A percentile compares a stretch with the other conserved stretches of the same genome.
phyloP scores from a whole-genome alignment of 2,888 invertebrate genomes.

The Prosopocoilus inquinatus region DNA sequence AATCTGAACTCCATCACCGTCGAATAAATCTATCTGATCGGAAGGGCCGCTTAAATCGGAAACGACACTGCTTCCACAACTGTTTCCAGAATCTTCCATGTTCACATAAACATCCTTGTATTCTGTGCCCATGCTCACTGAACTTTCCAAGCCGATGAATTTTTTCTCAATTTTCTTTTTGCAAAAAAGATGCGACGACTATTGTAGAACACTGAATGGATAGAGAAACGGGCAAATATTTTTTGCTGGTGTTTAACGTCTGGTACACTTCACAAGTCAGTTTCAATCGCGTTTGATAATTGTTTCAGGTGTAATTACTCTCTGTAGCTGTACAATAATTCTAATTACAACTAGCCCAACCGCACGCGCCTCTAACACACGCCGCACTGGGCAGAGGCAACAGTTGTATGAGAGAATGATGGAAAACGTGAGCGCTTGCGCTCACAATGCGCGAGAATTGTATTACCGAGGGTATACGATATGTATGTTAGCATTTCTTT shows the following conservation, averaged over 20 bases:
- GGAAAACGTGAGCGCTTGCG: slow-evolving; percentile 8
- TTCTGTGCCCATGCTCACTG: slow-evolving; percentile 46
- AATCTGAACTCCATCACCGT: slow-evolving; percentile 58
- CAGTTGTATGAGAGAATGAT: slow-evolving; percentile 28
- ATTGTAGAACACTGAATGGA: background rate
- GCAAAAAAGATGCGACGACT: background rate
- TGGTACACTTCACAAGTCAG: too few species aligned
- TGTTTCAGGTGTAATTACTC: too few species aligned
- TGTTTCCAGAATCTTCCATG: slow-evolving; percentile 51
- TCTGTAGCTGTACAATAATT: too few species aligned
- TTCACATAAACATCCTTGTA: slow-evolving; percentile 45
- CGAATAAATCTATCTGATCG: slow-evolving; percentile 53
- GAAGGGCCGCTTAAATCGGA: slow-evolving; percentile 47
- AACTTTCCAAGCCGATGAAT: slow-evolving; percentile 13
- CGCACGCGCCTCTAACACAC: slow-evolving; percentile 41
- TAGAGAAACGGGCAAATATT: background rate
- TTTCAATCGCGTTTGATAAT: too few species aligned
- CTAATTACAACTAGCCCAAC: slow-evolving; percentile 29
- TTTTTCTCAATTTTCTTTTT: background rate
- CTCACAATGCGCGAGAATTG: slow-evolving; percentile 1
- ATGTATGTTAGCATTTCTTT: too few species aligned
- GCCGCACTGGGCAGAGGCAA: slow-evolving; percentile 42
- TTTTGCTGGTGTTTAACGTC: background rate
- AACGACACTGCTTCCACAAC: slow-evolving; percentile 51
- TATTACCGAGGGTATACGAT: slow-evolving; percentile 3